Percentiles rank a stretch among this genome's conserved stretches.
These are phyloP conservation scores for Glyptemys insculpta DNA, from an alignment of 2,797 vertebrate species.

Conservation along the genomic window DNA sequence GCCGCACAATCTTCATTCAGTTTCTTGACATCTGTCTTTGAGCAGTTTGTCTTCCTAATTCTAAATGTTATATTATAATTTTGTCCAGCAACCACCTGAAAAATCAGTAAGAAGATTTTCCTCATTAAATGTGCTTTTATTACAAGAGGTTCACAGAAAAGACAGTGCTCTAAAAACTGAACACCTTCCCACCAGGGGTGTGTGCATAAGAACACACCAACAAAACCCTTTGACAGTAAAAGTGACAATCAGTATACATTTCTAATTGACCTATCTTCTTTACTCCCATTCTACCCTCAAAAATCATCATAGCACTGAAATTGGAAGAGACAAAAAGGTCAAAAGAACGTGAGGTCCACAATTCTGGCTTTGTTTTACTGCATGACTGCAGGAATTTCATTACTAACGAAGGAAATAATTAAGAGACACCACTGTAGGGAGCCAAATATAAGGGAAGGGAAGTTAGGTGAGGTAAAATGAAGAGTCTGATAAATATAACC, in stretches of 20 bases:
- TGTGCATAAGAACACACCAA: background rate
- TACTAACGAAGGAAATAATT: conserved; percentile 60
- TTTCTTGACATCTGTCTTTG: conserved; percentile 62
- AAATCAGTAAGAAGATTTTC: conserved; percentile 50
- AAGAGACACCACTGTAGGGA: background rate
- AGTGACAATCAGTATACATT: background rate
- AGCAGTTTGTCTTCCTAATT: conserved; percentile 74
- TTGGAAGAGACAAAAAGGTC: conserved; percentile 32
- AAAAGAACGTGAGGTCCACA: background rate
- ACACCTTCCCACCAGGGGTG: background rate
- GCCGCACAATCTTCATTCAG: conserved; percentile 46
- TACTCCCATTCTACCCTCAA: background rate
- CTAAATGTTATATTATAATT: conserved; percentile 54
- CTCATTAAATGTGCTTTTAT: conserved; percentile 27
- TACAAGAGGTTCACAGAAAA: conserved; percentile 4
- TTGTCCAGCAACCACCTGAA: conserved; percentile 70
- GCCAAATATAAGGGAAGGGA: conserved; percentile 55
- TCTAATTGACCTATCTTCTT: conserved; percentile 28
- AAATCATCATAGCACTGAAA: conserved; percentile 4
- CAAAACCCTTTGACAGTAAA: conserved; percentile 29
- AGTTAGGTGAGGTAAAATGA: conserved; percentile 50
- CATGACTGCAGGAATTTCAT: conserved; percentile 44
- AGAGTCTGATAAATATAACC: background rate
- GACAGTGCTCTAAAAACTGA: background rate
- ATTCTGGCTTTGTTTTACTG: conserved; percentile 47